phyloP scores from a whole-genome alignment of 2,113 vertebrate genomes.

The Crypturellus undulatus region DNA sequence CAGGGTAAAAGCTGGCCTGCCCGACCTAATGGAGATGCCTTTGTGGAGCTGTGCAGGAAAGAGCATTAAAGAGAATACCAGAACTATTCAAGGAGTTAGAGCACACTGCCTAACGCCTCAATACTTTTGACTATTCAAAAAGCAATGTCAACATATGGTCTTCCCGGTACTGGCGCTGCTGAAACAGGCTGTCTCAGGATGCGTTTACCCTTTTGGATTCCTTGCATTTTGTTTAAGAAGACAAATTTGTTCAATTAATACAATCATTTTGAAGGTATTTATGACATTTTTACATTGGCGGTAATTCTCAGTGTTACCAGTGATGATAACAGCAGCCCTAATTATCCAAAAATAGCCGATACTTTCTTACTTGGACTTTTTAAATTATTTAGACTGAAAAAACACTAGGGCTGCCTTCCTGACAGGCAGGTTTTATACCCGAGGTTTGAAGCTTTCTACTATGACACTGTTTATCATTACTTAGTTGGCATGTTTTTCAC shows the following conservation, averaged over 20 bases:
- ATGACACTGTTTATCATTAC: background rate
- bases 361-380: background rate
- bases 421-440: background rate
- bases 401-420: background rate
- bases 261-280: background rate
- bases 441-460: background rate
- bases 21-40: background rate
- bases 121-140: background rate
- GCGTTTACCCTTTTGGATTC: background rate
- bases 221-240: background rate
- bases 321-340: no score
- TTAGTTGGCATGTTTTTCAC: background rate
- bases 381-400: background rate
- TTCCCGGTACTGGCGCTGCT: background rate
- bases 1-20: background rate
- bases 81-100: background rate
- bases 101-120: background rate
- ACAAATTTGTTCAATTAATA: background rate
- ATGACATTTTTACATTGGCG: background rate
- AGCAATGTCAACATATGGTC: fast-evolving
- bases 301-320: background rate
- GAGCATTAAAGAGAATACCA: background rate
- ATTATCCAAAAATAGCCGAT: background rate
- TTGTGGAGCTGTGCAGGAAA: fast-evolving
- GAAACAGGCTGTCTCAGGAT: background rate